A percentile compares a stretch with the other conserved stretches of the same genome.
These are phyloP conservation scores for Remorina albescens DNA, from an alignment of 2,797 vertebrate genomes.

Conservation along the genomic window DNA sequence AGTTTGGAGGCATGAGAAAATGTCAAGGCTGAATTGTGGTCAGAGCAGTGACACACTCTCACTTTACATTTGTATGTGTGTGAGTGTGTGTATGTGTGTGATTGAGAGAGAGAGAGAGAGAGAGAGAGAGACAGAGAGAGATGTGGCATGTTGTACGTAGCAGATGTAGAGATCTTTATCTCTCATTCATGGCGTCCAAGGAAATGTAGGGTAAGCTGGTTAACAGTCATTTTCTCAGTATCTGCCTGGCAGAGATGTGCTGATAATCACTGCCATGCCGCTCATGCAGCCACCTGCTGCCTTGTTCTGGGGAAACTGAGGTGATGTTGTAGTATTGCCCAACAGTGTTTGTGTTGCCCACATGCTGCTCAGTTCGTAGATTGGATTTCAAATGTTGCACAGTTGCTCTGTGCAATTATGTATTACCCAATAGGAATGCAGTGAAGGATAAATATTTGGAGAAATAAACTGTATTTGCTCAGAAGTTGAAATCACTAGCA, in stretches of 20 bases:
- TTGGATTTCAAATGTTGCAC: constrained; percentile 24
- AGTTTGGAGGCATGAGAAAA: constrained; percentile 93
- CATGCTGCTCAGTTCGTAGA: constrained; percentile 24
- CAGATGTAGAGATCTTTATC: constrained; percentile 78
- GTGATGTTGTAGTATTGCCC: constrained; percentile 55
- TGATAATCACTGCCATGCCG: constrained; percentile 60
- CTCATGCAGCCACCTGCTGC: constrained; percentile 66
- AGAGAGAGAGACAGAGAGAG: neutral
- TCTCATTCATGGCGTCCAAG: constrained; percentile 74
- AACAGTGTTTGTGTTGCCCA: constrained; percentile 31
- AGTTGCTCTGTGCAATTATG: neutral
- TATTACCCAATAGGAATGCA: constrained; percentile 7
- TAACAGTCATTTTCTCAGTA: constrained; percentile 77
- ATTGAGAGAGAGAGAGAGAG: neutral
- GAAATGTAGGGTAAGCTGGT: constrained; percentile 66
- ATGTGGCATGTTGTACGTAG: constrained; percentile 37
- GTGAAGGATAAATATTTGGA: neutral
- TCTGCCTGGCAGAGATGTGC: constrained; percentile 67
- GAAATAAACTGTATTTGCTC: neutral
- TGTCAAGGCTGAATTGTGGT: constrained; percentile 90
- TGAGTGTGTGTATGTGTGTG: constrained; percentile 19
- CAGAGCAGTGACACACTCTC: constrained; percentile 83
- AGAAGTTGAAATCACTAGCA: neutral
- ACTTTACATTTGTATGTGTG: constrained; percentile 42
- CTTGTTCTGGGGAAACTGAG: constrained; percentile 64